Base-by-base conservation (phyloP, 2,888 invertebrate species). In the Aporophyla lueneburgensis region DNA sequence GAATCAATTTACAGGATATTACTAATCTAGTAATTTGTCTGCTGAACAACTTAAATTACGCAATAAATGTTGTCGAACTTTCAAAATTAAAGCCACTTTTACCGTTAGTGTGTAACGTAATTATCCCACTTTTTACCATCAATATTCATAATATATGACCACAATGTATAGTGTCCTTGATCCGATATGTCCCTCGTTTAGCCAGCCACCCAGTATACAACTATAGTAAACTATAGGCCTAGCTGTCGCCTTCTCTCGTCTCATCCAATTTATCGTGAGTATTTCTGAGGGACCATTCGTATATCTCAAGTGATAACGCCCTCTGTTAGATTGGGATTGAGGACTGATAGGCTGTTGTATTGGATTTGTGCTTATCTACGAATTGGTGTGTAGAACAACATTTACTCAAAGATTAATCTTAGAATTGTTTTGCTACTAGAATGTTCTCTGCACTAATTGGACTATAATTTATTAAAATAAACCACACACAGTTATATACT, bases 281-380 rank as follows among this genome's bases (percentile, higher is more conserved):
- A 87, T 87, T 85, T 85, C 84, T 85, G 83, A 83, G 83, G 77
- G 75, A 76, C 83, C 75, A 78, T 85, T 76, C 80, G 77, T 72
- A 80, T 73, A 81, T 82, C 81, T 82, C 81, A 85, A 82, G 85
- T 85, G 76, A 82, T 85, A 85, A 76, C 81, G 74, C 70, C 81
- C 85, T 71, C 85, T 81, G 67, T 78, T 75, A 81, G 68, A 78
- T 87, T 77, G 78, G 78, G 74, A 87, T 87, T 66, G 75, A 75
- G 43, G 59, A 27, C 63, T 76, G 74, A 86, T 74, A 72, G 70
- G 85, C 33, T 71, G 77, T 84, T 70, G 68, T 71, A 71, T 78
- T 87, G 59, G 73, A 72, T 78, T 58, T 70, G 61, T 73, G 59
- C 67, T 78, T 75, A 74, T 75, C 51, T 79, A 27, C 53, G 21